phyloP scores from a whole-genome alignment of 2,797 vertebrate species.

The Rallus crepitans region DNA sequence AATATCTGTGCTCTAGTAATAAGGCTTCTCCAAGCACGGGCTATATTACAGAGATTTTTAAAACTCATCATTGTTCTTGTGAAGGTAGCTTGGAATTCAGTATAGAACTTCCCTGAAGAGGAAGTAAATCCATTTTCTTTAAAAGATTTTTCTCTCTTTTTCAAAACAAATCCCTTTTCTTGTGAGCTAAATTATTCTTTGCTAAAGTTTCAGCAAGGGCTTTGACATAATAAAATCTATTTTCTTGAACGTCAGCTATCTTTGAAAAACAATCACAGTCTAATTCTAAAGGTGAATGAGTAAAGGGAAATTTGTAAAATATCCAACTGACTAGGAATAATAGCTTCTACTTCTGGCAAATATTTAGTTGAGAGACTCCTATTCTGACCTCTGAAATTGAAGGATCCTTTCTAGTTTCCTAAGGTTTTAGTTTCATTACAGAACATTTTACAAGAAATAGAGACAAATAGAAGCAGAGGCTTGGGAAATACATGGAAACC shows the following conservation, averaged over 20 bases:
- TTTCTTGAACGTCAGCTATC: not conserved
- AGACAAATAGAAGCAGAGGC: not conserved
- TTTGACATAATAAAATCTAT: not conserved
- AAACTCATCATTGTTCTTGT: not conserved
- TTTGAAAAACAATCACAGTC: not conserved
- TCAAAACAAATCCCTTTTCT: not conserved
- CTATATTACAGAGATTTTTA: not conserved
- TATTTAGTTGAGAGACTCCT: conserved; percentile 19
- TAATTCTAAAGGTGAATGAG: not conserved
- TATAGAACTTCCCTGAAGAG: not conserved
- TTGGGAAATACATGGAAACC: not conserved
- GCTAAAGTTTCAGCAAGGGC: not conserved
- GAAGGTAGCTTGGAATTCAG: not conserved
- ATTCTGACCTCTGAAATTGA: not conserved
- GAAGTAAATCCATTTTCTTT: not conserved
- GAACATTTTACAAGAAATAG: not conserved
- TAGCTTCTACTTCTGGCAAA: not conserved
- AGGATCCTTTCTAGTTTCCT: not conserved
- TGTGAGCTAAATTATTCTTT: not conserved
- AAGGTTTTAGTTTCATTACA: not conserved
- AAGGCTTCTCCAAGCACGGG: not conserved
- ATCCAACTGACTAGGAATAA: not conserved
- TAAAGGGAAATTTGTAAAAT: conserved; percentile 12
- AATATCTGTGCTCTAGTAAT: not conserved
- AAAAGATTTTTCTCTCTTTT: not conserved